Base-by-base conservation (phyloP, 2,797 vertebrate species). In the Jordanella pulchra region DNA sequence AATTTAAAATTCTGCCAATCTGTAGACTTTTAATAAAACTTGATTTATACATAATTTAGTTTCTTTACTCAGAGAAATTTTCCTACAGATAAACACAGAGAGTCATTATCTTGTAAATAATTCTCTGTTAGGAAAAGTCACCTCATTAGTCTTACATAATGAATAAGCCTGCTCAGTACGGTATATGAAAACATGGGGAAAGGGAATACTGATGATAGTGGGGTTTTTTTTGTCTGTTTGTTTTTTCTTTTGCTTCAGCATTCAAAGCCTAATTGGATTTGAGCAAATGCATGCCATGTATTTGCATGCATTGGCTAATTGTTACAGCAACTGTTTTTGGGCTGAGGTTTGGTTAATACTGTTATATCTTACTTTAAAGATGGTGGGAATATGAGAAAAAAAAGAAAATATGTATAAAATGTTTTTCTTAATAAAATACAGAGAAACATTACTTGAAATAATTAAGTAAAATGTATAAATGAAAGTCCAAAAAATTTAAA, bases 111-210 rank as follows among this genome's bases (percentile, higher is more conserved):
- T 68, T 77, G 73, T 79, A 79, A 89, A 89, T 85, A 82, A 85
- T 83, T 86, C 28, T 68, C 55, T 77, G 74, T 72, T 78, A 76
- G 71, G 53, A 74, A 74, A 68, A 74, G 58, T 73, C 72, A 74
- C 75, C 80, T 90, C 84, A 88, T 90, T 89, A 87, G 84, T 67
- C 54, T 44, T 18, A 42, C 60, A 72, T 83, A 76, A 79, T 73
- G 74, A 85, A 58, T 77, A 71, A 58, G 68, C 51, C 4, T 61
- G 76, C 67, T 77, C 77, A 86, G 82, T 77, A 83, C 74, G 51
- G 74, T 55, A 77, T 67, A 73, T 71, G 82, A 69, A 84, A 86
- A 78, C 60, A 69, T 2, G 18, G 44, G 44, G 58, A 84, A 84
- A 84, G 71, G 81, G 60, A 79, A 81, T 50, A 73, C 76, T 71